Base-by-base conservation (phyloP, 2,113 vertebrate genomes). In the Catharus bicknelli region DNA sequence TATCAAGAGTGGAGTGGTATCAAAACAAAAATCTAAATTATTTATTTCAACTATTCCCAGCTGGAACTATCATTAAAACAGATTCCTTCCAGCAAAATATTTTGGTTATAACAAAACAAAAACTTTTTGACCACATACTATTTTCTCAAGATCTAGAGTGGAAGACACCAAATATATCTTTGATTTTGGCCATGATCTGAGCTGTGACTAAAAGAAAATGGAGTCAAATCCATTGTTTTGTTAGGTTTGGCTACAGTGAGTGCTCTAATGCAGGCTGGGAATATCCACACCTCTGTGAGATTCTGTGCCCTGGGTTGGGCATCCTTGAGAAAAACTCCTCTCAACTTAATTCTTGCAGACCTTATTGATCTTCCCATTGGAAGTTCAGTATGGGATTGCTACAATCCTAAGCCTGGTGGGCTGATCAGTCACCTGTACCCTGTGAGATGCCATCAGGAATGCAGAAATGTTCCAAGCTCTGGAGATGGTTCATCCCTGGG, bases 21-120 rank as follows among this genome's bases (percentile, higher is more conserved):
- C 63, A 90, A 94, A 94, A 95, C 67, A 91, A 92, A 89, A 89
- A 72, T 40, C 38, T 51, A 73, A 93, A 73, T 85, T 0, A 73
- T 87, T 92, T 87, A 50, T 87, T 94, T 93, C 81, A 87, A 73
- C 55, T 69, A 16, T 69, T 87, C 82, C 84, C 84, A 94, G 84
- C 91, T 95, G 78, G 78, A 94, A 32, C 58, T 74, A 83, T 67
- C 38, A 74, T 13, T 80, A 86, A 87, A 92, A 85, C 59, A 86
- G 58, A 57, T 63, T 93, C 45, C 15, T 58, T 89, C 10, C 54
- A 54, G 81, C 43, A 87, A 92, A 96, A 91, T 73, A 84, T 76
- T 94, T 87, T 79, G 22, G 0, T 79, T 89, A 66, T 82, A 34
- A 79, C 12, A 86, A 86, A 86, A 22, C 14, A 66, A 36, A 27